Evolutionary conservation across 2,113 vertebrate species (phyloP), one percentile per base, ranked within the genome.

Genomic region (Oenanthe oenanthe): DNA sequence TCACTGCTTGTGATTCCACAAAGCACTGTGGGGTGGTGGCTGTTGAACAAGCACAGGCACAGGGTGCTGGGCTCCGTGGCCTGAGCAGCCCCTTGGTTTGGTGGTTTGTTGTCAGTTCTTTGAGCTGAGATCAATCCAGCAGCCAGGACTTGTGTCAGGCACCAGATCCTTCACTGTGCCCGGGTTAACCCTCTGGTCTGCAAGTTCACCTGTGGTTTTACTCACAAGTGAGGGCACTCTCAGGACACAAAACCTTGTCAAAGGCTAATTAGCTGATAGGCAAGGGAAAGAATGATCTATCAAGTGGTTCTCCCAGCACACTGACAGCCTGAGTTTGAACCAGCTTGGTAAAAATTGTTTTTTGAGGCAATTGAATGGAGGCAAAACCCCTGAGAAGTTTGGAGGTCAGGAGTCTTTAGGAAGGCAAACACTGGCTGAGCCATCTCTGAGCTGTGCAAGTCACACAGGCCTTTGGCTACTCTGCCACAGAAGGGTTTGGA

Each of bases 11-110:
- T 74, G 17, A 25, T 13, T 54, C 38, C 63, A 12, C 78, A 26
- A 4, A 40, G 2, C 5, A 7, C 58, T 80, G 10, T 8, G 32
- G 3, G 80, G 24, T 78, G 0, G 0, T 26, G 58, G 40, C 47
- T 61, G 51, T 9, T 51, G 13, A 10, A 6, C 36, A 26, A 45
- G 13, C 31, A n/a, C 0, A 0, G 17, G 63, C 21, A 4, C 8
- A 11, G 7, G 31, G 9, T 24, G 36, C 9, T 20, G 70, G 50
- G 50, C 31, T 83, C 47, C 60, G 56, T 40, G 61, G 22, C 34
- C 60, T 8, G 18, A 81, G 73, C 14, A 87, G 47, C 61, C 76
- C 24, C 68, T 22, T 8, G 43, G 43, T 45, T 19, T 43, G 43
- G 18, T 43, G 14, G n/a, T 53, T 85, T 81, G 34, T 2, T 31